Evolutionary conservation across 2,113 vertebrate species (phyloP).

Genomic region (Scomber scombrus): DNA sequence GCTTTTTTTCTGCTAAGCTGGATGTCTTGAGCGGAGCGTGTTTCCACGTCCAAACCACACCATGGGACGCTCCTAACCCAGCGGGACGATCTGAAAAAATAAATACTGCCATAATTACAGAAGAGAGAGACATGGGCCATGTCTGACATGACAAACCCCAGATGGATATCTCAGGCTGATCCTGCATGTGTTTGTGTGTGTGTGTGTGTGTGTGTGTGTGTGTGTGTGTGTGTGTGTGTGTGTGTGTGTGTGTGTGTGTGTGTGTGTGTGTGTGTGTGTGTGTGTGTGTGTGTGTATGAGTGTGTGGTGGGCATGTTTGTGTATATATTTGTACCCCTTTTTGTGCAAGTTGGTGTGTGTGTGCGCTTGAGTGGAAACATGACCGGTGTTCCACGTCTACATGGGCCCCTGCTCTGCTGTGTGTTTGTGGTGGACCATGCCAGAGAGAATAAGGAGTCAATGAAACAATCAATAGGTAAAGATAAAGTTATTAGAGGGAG

Average conservation of each 20-base stretch:
- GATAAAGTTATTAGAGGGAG: not conserved
- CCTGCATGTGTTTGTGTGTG: slow-evolving; percentile 12
- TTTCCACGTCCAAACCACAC: slow-evolving; percentile 83
- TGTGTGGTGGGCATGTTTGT: slow-evolving; percentile 54
- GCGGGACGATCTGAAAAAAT: slow-evolving; percentile 84
- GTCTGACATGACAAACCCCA: slow-evolving; percentile 89
- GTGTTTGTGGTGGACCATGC: slow-evolving; percentile 30
- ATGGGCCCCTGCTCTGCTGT: slow-evolving; percentile 30
- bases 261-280: slow-evolving; percentile 14
- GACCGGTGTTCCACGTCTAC: slow-evolving; percentile 57
- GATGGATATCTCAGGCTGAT: slow-evolving; percentile 83
- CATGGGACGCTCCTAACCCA: slow-evolving; percentile 80
- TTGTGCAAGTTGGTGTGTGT: slow-evolving; percentile 39
- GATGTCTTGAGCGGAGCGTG: slow-evolving; percentile 73
- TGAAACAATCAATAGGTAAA: slow-evolving; percentile 19
- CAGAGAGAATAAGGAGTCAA: slow-evolving; percentile 21
- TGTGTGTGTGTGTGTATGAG: slow-evolving; percentile 42
- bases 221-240: no score
- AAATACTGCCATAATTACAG: slow-evolving; percentile 89
- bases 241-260: slow-evolving; percentile 30
- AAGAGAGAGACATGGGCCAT: slow-evolving; percentile 85
- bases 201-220: slow-evolving; percentile 29
- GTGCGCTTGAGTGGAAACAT: slow-evolving; percentile 61
- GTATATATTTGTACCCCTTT: slow-evolving; percentile 50
- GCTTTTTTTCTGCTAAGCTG: slow-evolving; percentile 75